Conservation (phyloP, 2,113 vertebrate species). For the Hystrix cristata region DNA sequence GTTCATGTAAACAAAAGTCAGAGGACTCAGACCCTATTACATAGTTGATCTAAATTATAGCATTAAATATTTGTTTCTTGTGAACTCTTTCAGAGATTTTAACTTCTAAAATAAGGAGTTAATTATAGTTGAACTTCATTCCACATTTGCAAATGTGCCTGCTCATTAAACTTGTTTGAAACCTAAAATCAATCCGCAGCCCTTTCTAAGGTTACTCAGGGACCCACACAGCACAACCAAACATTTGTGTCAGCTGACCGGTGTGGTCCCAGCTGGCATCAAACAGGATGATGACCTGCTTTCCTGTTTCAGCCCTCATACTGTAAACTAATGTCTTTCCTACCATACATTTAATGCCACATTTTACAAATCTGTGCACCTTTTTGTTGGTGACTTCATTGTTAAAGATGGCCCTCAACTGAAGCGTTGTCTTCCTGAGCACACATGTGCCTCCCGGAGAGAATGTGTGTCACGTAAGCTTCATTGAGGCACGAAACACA, state of each 20-base stretch:
- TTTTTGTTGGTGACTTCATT: conserved; percentile 4
- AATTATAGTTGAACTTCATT: background rate
- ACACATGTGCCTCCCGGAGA: background rate
- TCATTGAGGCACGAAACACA: background rate
- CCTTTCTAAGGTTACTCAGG: background rate
- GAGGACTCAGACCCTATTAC: conserved; percentile 30
- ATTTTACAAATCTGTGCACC: background rate
- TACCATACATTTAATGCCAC: background rate
- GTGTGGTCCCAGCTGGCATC: background rate
- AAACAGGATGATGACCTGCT: background rate
- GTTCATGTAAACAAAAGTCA: conserved; percentile 55
- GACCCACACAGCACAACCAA: background rate
- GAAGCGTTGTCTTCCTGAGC: background rate
- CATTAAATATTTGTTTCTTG: conserved; percentile 8
- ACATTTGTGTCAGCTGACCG: background rate
- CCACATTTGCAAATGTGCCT: background rate
- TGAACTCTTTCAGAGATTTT: conserved; percentile 31
- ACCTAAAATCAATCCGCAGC: background rate
- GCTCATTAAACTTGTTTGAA: background rate
- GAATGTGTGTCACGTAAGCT: background rate
- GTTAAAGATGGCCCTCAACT: background rate
- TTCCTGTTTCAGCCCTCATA: background rate
- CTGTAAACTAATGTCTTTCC: background rate
- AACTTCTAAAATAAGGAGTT: conserved; percentile 17
- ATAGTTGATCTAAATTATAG: conserved; percentile 31